Evolutionary conservation across 2,888 invertebrate genomes (phyloP).

Genomic region (Mystacides longicornis): DNA sequence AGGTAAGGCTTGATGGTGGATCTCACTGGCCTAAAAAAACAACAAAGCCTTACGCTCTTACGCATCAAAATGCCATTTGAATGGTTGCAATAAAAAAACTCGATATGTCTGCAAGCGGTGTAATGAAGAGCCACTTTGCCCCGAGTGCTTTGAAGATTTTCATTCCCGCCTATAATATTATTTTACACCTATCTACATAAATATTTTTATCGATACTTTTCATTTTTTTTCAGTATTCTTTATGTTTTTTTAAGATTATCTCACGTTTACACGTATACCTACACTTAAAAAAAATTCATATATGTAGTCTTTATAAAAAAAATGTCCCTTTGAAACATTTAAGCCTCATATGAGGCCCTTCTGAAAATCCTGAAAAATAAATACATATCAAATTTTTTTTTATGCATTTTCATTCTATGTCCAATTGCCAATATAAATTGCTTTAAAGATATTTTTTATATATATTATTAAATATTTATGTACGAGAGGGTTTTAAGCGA

Average conservation of each 20-base stretch:
- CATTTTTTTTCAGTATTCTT: background rate
- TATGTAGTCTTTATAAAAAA: background rate
- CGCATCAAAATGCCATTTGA: slow-evolving; percentile 31
- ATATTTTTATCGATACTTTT: background rate
- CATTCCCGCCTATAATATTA: background rate
- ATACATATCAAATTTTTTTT: background rate
- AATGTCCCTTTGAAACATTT: background rate
- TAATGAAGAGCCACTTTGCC: slow-evolving; percentile 3
- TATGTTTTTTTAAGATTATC: background rate
- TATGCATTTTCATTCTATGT: background rate
- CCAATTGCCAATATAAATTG: background rate
- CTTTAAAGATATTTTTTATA: background rate
- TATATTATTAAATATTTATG: background rate
- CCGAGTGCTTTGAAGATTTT: slow-evolving; percentile 5
- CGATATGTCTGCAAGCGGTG: slow-evolving; percentile 3
- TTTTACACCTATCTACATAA: background rate
- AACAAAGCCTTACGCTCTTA: background rate
- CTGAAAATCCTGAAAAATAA: slow-evolving; percentile 3
- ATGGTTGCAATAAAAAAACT: too few relatives aligned
- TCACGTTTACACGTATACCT: background rate
- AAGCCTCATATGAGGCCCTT: slow-evolving; percentile 5
- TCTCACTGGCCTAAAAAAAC: slow-evolving; percentile 3
- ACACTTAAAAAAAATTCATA: background rate
- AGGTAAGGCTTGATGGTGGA: background rate
- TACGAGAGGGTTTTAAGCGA: slow-evolving; percentile 4